Evolutionary conservation across 2,113 vertebrate genomes (phyloP).

Genomic region (Otis tarda): DNA sequence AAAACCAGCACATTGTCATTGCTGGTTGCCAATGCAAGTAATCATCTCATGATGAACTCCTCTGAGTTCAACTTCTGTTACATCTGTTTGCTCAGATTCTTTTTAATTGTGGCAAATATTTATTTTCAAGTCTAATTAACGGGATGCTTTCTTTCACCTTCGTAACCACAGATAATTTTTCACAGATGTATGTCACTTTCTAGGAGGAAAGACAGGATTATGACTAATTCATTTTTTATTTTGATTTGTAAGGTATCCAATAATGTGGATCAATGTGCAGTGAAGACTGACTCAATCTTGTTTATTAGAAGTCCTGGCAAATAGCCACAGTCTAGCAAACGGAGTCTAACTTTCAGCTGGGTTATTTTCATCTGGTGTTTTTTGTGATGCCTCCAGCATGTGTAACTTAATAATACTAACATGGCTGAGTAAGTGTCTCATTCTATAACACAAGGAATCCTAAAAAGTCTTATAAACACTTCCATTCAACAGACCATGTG

Average conservation of each 20-base stretch:
- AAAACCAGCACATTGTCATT: not conserved
- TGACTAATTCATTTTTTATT: not conserved
- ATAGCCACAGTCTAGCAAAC: not conserved
- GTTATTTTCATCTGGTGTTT: not conserved
- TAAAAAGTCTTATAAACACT: not conserved
- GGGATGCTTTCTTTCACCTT: not conserved
- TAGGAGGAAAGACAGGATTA: not conserved
- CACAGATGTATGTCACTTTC: not conserved
- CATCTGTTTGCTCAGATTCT: not conserved
- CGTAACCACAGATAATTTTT: not conserved
- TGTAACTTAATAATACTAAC: not conserved
- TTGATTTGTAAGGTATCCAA: not conserved
- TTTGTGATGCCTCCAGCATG: not conserved
- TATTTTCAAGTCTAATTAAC: not conserved
- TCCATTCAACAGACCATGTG: not conserved
- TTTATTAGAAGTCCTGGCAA: not conserved
- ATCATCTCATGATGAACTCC: not conserved
- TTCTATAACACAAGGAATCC: not conserved
- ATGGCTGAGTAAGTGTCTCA: not conserved
- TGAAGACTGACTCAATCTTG: not conserved
- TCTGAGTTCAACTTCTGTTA: not conserved
- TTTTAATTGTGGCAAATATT: slow-evolving; percentile 11
- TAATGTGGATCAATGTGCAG: not conserved
- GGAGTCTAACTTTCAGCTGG: not conserved
- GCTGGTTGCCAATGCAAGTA: not conserved